Evolutionary conservation across 2,797 vertebrate genomes (phyloP).

Genomic region (Picus viridis): DNA sequence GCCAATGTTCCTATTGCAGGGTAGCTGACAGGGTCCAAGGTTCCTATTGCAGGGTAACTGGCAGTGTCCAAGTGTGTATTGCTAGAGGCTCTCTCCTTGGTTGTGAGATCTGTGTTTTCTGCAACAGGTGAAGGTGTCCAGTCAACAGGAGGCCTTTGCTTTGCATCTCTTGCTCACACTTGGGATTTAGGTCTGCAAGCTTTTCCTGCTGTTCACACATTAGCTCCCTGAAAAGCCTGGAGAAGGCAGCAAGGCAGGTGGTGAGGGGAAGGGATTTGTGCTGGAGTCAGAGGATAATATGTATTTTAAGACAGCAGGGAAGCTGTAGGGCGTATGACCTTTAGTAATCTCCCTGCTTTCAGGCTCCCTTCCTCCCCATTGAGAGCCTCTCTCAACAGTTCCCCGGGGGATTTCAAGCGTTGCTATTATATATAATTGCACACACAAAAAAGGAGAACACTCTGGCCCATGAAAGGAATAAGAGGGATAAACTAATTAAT

Average conservation of each 20-base stretch:
- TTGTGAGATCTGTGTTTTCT: background rate
- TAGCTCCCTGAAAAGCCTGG: slow-evolving; percentile 16
- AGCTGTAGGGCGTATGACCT: slow-evolving; percentile 41
- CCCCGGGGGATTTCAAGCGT: slow-evolving; percentile 29
- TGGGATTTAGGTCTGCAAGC: slow-evolving; percentile 7
- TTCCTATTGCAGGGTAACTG: background rate
- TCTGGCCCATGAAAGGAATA: slow-evolving; percentile 63
- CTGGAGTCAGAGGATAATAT: slow-evolving; percentile 25
- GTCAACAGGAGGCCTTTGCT: background rate
- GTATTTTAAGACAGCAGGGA: slow-evolving; percentile 42
- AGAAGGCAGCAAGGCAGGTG: slow-evolving; percentile 39
- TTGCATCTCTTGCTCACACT: background rate
- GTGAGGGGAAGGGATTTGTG: slow-evolving; percentile 28
- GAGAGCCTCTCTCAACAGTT: slow-evolving; percentile 49
- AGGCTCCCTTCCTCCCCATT: slow-evolving; percentile 39
- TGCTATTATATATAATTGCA: slow-evolving; percentile 51
- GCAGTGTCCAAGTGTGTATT: background rate
- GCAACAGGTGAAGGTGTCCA: background rate
- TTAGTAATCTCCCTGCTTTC: slow-evolving; percentile 60
- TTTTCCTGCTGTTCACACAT: slow-evolving; percentile 34
- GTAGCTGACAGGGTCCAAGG: background rate
- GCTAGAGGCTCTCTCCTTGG: background rate
- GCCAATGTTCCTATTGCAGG: background rate
- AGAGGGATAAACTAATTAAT: slow-evolving; percentile 75
- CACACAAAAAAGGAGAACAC: slow-evolving; percentile 25